A percentile compares a stretch with the other conserved stretches of the same genome.
Conservation (phyloP, 2,113 vertebrate genomes). For the Nycticorax nycticorax region DNA sequence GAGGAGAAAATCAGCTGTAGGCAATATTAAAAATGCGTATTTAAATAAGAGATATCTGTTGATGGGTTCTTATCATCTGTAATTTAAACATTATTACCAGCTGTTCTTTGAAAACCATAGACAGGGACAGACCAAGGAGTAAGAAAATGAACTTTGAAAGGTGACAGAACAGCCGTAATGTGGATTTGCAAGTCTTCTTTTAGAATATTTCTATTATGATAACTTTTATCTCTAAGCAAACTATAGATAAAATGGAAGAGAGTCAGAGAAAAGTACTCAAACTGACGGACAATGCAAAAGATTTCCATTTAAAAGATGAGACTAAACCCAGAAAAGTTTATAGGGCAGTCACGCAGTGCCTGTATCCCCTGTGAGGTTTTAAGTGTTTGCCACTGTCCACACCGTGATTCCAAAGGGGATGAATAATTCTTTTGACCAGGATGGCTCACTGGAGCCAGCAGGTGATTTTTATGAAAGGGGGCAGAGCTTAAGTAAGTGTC, state of each 20-base stretch:
- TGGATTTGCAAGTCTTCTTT: background rate
- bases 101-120: background rate
- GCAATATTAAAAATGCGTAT: background rate
- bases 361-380: background rate
- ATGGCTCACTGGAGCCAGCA: background rate
- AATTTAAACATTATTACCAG: background rate
- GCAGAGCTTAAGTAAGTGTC: background rate
- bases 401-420: background rate
- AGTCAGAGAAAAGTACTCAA: background rate
- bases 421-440: background rate
- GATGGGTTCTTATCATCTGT: background rate
- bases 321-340: background rate
- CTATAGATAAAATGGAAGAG: background rate
- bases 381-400: background rate
- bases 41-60: background rate
- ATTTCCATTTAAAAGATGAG: background rate
- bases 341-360: background rate
- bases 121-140: background rate
- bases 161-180: background rate
- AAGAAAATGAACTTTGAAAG: conserved; percentile 9
- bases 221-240: background rate
- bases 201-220: background rate
- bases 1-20: background rate
- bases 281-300: background rate
- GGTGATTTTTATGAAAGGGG: background rate